Evolutionary conservation across 2,113 vertebrate species (phyloP), one percentile per base, ranked within the genome.

Genomic region (Cercocebus atys): DNA sequence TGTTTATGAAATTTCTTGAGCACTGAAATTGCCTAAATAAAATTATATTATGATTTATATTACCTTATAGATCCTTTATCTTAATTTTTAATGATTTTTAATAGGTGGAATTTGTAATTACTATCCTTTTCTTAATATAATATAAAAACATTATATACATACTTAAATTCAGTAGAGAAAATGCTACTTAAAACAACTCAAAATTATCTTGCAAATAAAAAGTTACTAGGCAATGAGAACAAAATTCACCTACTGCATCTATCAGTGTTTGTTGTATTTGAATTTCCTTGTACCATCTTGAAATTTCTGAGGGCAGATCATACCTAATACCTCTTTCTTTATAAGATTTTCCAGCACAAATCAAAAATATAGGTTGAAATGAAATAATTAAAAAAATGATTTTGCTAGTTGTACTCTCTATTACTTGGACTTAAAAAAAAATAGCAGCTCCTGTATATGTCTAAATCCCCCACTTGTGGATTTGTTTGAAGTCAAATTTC

Each of bases 401-500:
- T 89, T 95, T 81, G 76, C 76, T 66, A 40, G 17, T 27, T 94
- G 20, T 52, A 3, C 72, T 97, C 45, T 92, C 61, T 90, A 27
- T 93, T 90, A 79, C 55, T 88, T 59, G 84, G n/a, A 96, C 23
- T 90, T 59, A 43, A 40, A 75, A 80, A 45, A 78, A 22, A 55
- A 75, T n/a, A 90, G 75, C 8, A 43, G 18, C 6, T 81, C 11
- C 2, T 72, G 30, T 35, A 6, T n/a, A 57, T 95, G 72, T 55
- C 95, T 92, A 94, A 95, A 94, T 93, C 38, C 40, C 38, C 20
- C 50, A 50, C 32, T 83, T 78, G 43, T 70, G 90, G 61, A 83
- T 73, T 85, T 92, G 52, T 97, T 95, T 97, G 88, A 96, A 95
- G 96, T 97, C 68, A 75, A 75, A 96, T 90, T 95, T 66, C 38